A percentile compares a stretch with the other conserved stretches of the same genome.
phyloP scores from a whole-genome alignment of 2,888 invertebrate genomes.

The Toxonevra muliebris region DNA sequence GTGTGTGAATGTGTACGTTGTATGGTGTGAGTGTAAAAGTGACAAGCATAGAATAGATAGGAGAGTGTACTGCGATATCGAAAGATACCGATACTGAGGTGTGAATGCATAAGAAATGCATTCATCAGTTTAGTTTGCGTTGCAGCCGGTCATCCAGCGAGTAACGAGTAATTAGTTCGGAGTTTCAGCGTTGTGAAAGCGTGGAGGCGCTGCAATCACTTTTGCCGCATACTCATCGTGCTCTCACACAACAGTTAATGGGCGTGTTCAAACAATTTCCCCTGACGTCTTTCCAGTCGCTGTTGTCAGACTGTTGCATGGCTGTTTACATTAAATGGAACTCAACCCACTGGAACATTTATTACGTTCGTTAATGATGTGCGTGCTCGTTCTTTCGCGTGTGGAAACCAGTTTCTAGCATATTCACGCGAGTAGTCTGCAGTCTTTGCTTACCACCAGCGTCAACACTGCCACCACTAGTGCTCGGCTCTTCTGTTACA shows the following conservation, averaged over 20 bases:
- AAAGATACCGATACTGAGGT: slow-evolving; percentile 36
- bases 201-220: slow-evolving; percentile 41
- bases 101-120: slow-evolving; percentile 24
- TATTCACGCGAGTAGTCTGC: no score
- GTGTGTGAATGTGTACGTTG: not conserved
- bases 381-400: no score
- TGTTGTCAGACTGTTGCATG: no score
- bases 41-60: not conserved
- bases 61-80: slow-evolving; percentile 17
- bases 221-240: slow-evolving; percentile 40
- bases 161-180: slow-evolving; percentile 40
- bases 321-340: no score
- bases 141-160: slow-evolving; percentile 31
- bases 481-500: slow-evolving; percentile 42
- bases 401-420: no score
- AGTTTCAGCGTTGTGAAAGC: slow-evolving; percentile 22
- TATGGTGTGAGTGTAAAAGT: no score
- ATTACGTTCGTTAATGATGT: slow-evolving; percentile 24
- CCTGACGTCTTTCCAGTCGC: not conserved
- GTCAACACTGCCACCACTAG: slow-evolving; percentile 9
- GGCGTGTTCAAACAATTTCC: slow-evolving; percentile 14
- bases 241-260: not conserved
- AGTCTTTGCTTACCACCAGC: no score
- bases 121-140: slow-evolving; percentile 12
- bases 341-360: slow-evolving; percentile 17